Conservation (phyloP, 2,797 vertebrate genomes). For the Hipposideros larvatus region DNA sequence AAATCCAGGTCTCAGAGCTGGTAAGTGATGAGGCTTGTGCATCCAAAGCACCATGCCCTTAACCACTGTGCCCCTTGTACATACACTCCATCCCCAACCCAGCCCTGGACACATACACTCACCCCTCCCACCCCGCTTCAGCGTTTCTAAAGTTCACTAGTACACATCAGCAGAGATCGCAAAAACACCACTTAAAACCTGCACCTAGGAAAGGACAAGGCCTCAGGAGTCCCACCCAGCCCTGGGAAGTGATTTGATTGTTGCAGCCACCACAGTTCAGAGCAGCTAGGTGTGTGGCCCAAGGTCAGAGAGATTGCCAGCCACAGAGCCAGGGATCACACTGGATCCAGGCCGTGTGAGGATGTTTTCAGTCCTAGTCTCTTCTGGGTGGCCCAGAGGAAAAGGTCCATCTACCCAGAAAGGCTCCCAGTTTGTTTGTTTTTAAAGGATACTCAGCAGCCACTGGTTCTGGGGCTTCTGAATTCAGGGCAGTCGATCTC, state of each 20-base stretch:
- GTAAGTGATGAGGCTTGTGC: background rate
- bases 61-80: background rate
- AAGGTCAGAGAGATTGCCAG: background rate
- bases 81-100: too few relatives aligned
- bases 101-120: background rate
- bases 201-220: background rate
- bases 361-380: background rate
- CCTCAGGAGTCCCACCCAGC: background rate
- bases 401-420: background rate
- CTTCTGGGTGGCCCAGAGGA: background rate
- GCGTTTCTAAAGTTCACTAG: background rate
- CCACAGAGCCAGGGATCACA: background rate
- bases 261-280: background rate
- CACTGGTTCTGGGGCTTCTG: background rate
- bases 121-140: background rate
- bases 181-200: background rate
- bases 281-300: background rate
- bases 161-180: background rate
- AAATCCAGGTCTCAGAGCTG: background rate
- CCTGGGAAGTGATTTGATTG: background rate
- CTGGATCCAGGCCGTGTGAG: background rate
- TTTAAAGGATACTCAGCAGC: background rate
- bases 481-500: conserved; percentile 20
- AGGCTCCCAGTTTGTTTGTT: background rate
- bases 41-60: background rate